Evolutionary conservation across 2,113 vertebrate species (phyloP).

Genomic region (Hydropotes inermis): DNA sequence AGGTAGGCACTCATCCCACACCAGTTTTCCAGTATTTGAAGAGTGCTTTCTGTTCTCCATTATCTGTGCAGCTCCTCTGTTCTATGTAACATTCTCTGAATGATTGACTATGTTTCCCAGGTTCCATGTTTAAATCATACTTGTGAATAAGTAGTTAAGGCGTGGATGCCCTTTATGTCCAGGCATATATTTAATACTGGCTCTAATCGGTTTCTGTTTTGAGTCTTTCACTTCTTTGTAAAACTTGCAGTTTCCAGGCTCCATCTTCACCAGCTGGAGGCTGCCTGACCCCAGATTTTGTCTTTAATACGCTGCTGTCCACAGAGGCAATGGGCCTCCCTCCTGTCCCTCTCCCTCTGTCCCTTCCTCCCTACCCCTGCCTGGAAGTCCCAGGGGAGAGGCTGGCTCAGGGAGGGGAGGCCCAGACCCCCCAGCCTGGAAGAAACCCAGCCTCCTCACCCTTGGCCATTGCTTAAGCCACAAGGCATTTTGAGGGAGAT

Average conservation of each 20-base stretch:
- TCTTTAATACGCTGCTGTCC: neutral
- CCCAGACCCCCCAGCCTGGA: neutral
- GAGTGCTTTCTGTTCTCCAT: neutral
- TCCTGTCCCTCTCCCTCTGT: neutral
- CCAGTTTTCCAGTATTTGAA: too few species aligned
- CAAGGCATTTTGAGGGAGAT: neutral
- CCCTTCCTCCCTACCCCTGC: neutral
- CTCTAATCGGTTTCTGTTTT: neutral
- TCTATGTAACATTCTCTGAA: neutral
- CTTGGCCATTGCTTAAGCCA: rapidly evolving
- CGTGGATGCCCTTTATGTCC: rapidly evolving
- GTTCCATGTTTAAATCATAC: neutral
- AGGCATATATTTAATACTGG: too few species aligned
- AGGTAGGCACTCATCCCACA: neutral
- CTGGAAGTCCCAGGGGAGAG: neutral
- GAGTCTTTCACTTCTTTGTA: too few species aligned
- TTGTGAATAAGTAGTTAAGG: neutral
- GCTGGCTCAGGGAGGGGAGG: neutral
- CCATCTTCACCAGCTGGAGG: neutral
- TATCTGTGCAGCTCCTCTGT: neutral
- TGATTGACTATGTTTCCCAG: neutral
- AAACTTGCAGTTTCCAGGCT: neutral
- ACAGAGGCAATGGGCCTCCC: neutral
- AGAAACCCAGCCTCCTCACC: neutral
- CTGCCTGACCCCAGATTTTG: neutral